Conservation (phyloP, 1,140 invertebrate species). For the Mycetomoellerius zeteki region DNA sequence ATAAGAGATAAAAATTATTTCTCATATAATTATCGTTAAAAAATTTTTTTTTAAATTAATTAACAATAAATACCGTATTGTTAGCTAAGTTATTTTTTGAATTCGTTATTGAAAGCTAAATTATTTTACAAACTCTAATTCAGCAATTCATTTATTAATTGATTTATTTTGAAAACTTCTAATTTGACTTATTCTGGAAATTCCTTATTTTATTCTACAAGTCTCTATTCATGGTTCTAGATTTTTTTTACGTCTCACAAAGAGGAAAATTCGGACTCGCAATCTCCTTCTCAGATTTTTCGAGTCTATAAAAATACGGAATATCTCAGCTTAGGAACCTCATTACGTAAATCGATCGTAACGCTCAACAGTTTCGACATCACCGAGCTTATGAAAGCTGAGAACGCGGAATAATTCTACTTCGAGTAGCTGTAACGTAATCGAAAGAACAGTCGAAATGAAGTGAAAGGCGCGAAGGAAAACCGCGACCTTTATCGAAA, state of each 20-base stretch:
- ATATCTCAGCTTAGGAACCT: neutral
- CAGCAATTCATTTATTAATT: neutral
- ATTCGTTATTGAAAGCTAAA: neutral
- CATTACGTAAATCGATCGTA: constrained; percentile 28
- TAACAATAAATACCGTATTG: no score
- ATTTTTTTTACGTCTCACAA: constrained; percentile 20
- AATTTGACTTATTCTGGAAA: neutral
- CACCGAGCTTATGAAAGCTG: constrained; percentile 28
- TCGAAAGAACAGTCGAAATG: constrained; percentile 44
- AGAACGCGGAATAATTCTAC: constrained; percentile 23
- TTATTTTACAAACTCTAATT: neutral
- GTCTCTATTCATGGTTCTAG: neutral
- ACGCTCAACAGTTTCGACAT: constrained; percentile 3
- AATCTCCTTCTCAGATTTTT: neutral
- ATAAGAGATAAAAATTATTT: no score
- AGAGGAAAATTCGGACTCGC: neutral
- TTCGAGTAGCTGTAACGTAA: neutral
- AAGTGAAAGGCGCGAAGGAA: constrained; percentile 53
- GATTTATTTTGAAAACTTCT: neutral
- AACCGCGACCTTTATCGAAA: constrained; percentile 62
- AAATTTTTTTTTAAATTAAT: no score
- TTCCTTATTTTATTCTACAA: neutral
- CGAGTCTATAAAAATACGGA: neutral
- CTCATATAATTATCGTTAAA: no score
- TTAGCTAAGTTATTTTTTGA: no score